Percentiles rank a stretch among this genome's conserved stretches.
phyloP scores from a whole-genome alignment of 2,888 invertebrate genomes.

The Lepidocyrtoides sp. region DNA sequence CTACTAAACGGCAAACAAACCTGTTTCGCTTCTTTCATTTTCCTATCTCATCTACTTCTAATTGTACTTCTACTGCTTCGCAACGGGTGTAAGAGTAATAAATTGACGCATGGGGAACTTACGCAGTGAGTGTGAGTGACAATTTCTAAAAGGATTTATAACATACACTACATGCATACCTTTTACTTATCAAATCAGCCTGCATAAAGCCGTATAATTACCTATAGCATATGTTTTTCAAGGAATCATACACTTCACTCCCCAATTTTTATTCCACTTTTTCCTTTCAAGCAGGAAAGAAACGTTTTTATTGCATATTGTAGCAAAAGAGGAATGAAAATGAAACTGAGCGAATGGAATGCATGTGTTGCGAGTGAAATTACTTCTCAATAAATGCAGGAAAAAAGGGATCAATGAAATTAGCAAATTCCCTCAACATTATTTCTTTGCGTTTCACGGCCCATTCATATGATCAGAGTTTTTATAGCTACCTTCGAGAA shows the following conservation, averaged over 20 bases:
- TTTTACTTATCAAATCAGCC: no score
- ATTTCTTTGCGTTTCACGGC: neutral
- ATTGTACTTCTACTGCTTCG: neutral
- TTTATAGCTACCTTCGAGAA: neutral
- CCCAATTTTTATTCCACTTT: neutral
- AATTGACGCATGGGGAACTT: slow-evolving; percentile 15
- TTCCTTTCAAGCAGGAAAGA: neutral
- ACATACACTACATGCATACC: neutral
- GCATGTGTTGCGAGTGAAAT: no score
- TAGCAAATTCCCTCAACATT: neutral
- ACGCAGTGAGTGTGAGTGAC: neutral
- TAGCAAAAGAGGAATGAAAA: neutral
- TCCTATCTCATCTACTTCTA: neutral
- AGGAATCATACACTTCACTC: neutral
- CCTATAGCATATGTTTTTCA: neutral
- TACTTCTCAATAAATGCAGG: slow-evolving; percentile 20
- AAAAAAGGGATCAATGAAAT: neutral
- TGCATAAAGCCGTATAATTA: no score
- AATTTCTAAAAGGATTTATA: slow-evolving; percentile 3
- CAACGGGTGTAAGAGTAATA: slow-evolving; percentile 4
- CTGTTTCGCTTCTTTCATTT: neutral
- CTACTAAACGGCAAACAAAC: neutral
- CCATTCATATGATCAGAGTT: neutral
- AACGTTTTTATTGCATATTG: no score
- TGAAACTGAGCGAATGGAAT: slow-evolving; percentile 1